Evolutionary conservation across 2,888 invertebrate species (phyloP), one percentile per base, ranked within the genome.

Genomic region (Apantesis nais): DNA sequence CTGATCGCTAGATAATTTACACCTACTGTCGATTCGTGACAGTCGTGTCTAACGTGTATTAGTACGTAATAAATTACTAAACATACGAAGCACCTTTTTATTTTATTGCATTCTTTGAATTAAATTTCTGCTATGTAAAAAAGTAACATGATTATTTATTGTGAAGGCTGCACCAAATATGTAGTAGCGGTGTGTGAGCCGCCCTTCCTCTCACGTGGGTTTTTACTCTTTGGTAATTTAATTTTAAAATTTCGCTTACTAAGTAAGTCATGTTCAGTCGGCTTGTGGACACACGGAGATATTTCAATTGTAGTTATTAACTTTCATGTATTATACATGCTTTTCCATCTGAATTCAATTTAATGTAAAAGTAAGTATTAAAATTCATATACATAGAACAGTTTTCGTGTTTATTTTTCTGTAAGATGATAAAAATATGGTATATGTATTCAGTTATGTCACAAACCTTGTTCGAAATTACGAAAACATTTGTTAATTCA

Each of bases 401-500:
- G 91, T 93, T 93, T 91, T 93, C 91, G 93, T 94, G 93, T 93
- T 94, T 94, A 92, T 91, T 93, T 92, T 89, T 92, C 91, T 91
- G 90, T 93, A 93, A 93, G 89, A 90, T 91, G 89, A 73, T 81
- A 77, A 64, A 66, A 81, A 82, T 94, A 93, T 90, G 89, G 89
- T 91, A 94, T 93, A 93, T 94, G 91, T 94, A 94, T 94, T 94
- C 93, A 92, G 93, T 94, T 95, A 93, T 93, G 95, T 94, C 94
- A 95, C 94, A 95, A 82, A 95, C 93, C 86, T 92, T 93, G 93
- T 94, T 95, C 94, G 92, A 93, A 94, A 93, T 93, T 93, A 92
- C 92, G 92, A 92, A 92, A 93, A 93, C 92, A 94, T 94, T 94
- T 95, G 95, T 95, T 95, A 95, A 94, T 94, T 95, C 94, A 94